These are phyloP conservation scores for Xiphias gladius DNA, from an alignment of 2,113 vertebrate species.

Conservation along the genomic window DNA sequence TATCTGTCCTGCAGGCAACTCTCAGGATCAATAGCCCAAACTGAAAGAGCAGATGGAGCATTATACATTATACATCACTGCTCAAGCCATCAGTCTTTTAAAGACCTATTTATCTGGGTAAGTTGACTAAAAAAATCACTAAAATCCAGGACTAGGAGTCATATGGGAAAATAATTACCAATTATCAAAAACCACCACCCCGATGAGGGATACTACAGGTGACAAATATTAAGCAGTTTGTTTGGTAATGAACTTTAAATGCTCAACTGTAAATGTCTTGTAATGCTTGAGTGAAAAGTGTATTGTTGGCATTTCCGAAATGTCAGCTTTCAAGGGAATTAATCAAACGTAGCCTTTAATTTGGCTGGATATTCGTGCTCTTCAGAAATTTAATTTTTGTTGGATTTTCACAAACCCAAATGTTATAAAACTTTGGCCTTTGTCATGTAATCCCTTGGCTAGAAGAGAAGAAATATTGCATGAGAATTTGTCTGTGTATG, in stretches of 20 bases:
- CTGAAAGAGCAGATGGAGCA: conserved; percentile 45
- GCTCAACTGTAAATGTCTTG: neutral
- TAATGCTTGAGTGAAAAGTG: neutral
- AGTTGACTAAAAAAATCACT: neutral
- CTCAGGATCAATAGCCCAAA: conserved; percentile 21
- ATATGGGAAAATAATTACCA: neutral
- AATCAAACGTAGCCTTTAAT: conserved; percentile 10
- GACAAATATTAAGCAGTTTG: neutral
- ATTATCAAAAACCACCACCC: neutral
- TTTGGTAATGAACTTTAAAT: neutral
- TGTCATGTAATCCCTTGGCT: neutral
- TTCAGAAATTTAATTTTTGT: conserved; percentile 12
- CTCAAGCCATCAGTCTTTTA: neutral
- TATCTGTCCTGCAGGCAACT: conserved; percentile 29
- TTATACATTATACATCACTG: neutral
- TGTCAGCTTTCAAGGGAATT: conserved; percentile 23
- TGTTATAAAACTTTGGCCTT: conserved; percentile 20
- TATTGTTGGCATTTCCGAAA: conserved; percentile 17
- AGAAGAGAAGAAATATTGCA: conserved; percentile 30
- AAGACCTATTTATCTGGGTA: neutral
- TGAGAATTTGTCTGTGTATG: neutral
- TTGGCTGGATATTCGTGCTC: neutral
- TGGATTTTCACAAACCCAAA: neutral
- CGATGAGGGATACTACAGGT: conserved; percentile 13
- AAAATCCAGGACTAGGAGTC: neutral